Evolutionary conservation across 2,888 invertebrate species (phyloP).

Genomic region (Saturnia pavonia): DNA sequence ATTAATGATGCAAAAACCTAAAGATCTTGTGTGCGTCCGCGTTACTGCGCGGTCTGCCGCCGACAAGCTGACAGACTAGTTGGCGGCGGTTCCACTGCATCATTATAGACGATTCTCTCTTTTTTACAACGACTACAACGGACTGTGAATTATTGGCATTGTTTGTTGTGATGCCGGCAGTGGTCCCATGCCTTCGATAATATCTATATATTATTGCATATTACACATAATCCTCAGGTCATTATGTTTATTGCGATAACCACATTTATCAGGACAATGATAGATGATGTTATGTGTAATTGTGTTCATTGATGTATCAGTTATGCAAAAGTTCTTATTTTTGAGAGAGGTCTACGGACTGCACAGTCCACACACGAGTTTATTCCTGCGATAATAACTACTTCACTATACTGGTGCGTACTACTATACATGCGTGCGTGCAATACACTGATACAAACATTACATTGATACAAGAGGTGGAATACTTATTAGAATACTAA

Average conservation of each 20-base stretch:
- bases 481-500: not conserved
- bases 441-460: too few species aligned
- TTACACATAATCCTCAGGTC: not conserved
- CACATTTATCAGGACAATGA: not conserved
- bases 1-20: not conserved
- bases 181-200: not conserved
- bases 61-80: not conserved
- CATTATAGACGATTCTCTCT: not conserved
- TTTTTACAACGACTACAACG: not conserved
- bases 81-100: not conserved
- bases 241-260: not conserved
- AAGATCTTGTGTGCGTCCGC: not conserved
- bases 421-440: too few species aligned
- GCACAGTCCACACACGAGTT: not conserved
- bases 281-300: constrained; percentile 3
- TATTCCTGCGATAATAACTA: not conserved
- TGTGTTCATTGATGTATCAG: not conserved
- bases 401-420: not conserved
- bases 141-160: not conserved
- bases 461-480: not conserved
- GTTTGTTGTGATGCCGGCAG: not conserved
- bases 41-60: not conserved
- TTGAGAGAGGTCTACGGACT: too few species aligned
- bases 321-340: not conserved
- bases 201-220: not conserved